Base-by-base conservation (phyloP, 2,113 vertebrate species). In the Apaloderma vittatum region DNA sequence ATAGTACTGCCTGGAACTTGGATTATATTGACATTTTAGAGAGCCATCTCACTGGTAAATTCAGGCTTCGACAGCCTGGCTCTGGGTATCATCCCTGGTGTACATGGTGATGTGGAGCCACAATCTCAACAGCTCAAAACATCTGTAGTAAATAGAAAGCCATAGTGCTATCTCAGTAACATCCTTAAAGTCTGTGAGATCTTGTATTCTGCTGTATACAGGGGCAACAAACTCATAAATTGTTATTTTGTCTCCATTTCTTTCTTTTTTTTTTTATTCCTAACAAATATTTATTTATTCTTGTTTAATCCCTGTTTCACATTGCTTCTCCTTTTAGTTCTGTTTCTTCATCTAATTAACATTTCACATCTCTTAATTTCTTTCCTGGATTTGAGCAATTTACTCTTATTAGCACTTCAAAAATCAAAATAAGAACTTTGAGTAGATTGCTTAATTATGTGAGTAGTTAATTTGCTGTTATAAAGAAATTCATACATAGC, bases 341-440 rank as follows among this genome's bases (percentile, higher is more conserved):
- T 94, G 13, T 75, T 84, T 88, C 80, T 95, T 96, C 70, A 88
- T 88, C 85, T 96, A 91, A 97, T 97, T 96, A 97, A 85, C 96
- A 97, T 96, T 95, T 97, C 71, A 66, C 76, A 90, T 96, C 63
- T 94, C 91, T 86, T 97, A 90, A 97, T 97, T 96, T 95, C 62
- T 97, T 97, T 97, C 86, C 89, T 89, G 78, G 65, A 90, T 96
- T 96, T 98, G 46, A 95, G 86, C 91, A 92, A 95, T 98, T 97
- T 94, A 84, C 63, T 89, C 88, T 90, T 94, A 97, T 93, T 96
- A 98, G 70, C 96, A 95, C 93, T 97, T 97, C 92, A 95, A 86
- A 97, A 97, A 97, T 95, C 94, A 92, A 88, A 79, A 27, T 66
- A 46, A 93, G 72, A 95, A 95, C 59, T 91, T 75, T 23, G 43